Base-by-base conservation (phyloP, 1,140 invertebrate genomes). In the Diplogasteroides magnus region DNA sequence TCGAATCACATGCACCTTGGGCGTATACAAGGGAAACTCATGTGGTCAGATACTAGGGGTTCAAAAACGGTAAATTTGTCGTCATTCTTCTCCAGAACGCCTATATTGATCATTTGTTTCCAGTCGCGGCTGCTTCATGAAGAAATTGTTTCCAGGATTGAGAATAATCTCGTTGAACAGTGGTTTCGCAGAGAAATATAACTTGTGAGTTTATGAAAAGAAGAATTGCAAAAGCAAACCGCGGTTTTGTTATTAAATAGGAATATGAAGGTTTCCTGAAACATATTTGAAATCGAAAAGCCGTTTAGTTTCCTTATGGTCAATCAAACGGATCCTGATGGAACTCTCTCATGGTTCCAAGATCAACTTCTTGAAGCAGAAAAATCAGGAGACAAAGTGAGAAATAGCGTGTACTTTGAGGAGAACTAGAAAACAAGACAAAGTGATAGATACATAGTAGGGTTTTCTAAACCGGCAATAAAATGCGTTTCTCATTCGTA, bases 301-400 rank as follows among this genome's bases (percentile, higher is more conserved):
- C 55, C 2, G 32, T 95, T 94, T 93, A 87, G 93, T 92, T 98
- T 94, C 94, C 84, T 98, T 15, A 84, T 96, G 2, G 85, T 97
- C 26, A 97, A 98, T 81, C 91, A 91, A 67, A 96, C 93, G 0
- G 94, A 98, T 85, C 94, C 94, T 1, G 91, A 91, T 0, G 91
- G 90, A 15, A 91, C 97, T 83, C 84, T 98, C 1, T 90, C 93
- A 73, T 98, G 95, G 95, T 87, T 98, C 37, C 91, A 96, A 58
- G 90, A 92, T 74, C 91, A 95, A 81, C 84, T 98, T 0, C 92
- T 94, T 83, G 89, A 90, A 27, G 93, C 94, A 0, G 95, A 98
- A 85, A 89, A 92, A 77, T 92, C 90, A 68, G 89, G 89, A 2
- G 94, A 97, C 85, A 95, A 95, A 85, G 60, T 69, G 23, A 70